phyloP scores from a whole-genome alignment of 2,113 vertebrate species.

The Tetrao urogallus region DNA sequence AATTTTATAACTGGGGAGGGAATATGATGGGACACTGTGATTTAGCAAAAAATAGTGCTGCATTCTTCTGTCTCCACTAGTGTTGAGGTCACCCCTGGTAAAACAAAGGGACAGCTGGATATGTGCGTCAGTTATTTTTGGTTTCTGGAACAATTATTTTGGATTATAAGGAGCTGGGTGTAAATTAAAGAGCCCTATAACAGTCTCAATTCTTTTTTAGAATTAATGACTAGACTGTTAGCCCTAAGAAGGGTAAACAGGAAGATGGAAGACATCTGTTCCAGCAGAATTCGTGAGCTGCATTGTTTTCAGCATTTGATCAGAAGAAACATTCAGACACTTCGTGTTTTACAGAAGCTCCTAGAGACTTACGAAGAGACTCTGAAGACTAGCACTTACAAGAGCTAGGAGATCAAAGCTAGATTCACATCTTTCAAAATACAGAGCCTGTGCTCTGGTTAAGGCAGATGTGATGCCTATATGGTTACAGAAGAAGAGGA shows the following conservation, averaged over 20 bases:
- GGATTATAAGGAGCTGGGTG: slow-evolving; percentile 13
- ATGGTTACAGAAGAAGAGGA: neutral
- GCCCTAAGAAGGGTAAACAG: neutral
- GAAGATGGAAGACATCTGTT: slow-evolving; percentile 12
- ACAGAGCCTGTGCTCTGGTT: neutral
- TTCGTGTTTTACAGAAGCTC: slow-evolving; percentile 31
- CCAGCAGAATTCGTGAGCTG: slow-evolving; percentile 8
- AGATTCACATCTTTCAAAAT: neutral
- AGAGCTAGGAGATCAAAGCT: neutral
- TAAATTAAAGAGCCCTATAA: slow-evolving; percentile 23
- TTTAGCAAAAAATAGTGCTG: neutral
- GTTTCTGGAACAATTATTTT: slow-evolving; percentile 27
- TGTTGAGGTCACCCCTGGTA: neutral
- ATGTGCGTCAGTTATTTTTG: slow-evolving; percentile 24
- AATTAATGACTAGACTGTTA: neutral
- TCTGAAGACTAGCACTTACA: neutral
- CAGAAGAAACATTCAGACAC: slow-evolving; percentile 13
- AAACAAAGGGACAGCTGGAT: slow-evolving; percentile 45
- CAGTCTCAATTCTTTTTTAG: neutral
- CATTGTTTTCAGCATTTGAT: neutral
- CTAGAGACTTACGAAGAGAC: neutral
- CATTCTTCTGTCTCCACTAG: neutral
- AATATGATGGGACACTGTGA: neutral
- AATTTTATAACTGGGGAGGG: neutral
- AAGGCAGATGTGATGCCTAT: rapidly evolving